phyloP scores from a whole-genome alignment of 2,888 invertebrate species.

The Leuctra nigra region DNA sequence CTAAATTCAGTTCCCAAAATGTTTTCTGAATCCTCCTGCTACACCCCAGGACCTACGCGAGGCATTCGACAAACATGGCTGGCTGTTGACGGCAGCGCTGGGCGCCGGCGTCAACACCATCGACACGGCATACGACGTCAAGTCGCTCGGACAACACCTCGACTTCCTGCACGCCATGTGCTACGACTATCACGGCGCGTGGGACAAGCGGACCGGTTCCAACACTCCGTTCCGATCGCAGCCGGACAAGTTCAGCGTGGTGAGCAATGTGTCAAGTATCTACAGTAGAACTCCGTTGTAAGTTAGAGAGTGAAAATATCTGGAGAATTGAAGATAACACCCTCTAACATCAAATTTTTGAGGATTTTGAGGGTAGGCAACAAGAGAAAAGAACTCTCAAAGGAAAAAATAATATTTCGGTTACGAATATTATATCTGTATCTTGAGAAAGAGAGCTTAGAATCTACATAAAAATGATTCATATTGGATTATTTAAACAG shows the following conservation, averaged over 20 bases:
- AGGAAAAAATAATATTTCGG: too few relatives aligned
- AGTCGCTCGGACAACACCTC: constrained; percentile 46
- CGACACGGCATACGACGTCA: constrained; percentile 69
- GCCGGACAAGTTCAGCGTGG: constrained; percentile 59
- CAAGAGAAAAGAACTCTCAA: too few relatives aligned
- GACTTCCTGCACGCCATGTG: constrained; percentile 75
- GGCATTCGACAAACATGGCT: constrained; percentile 59
- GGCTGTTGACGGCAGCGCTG: constrained; percentile 73
- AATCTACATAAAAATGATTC: too few relatives aligned
- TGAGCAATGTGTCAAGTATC: constrained; percentile 40
- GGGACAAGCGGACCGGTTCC: constrained; percentile 68
- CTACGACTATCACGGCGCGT: constrained; percentile 83
- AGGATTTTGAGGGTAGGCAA: too few relatives aligned
- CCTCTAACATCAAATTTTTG: too few relatives aligned
- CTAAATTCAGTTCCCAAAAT: too few relatives aligned
- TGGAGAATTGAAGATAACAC: too few relatives aligned
- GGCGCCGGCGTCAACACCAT: constrained; percentile 71
- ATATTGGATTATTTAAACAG: too few relatives aligned
- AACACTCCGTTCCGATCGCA: constrained; percentile 63
- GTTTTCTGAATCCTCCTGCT: too few relatives aligned
- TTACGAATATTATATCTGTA: too few relatives aligned
- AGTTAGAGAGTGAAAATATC: too few relatives aligned
- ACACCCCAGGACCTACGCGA: constrained; percentile 67
- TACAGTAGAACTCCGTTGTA: background rate
- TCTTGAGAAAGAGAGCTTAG: too few relatives aligned